phyloP scores from a whole-genome alignment of 2,888 invertebrate species.

The Cantharis flavilabris region DNA sequence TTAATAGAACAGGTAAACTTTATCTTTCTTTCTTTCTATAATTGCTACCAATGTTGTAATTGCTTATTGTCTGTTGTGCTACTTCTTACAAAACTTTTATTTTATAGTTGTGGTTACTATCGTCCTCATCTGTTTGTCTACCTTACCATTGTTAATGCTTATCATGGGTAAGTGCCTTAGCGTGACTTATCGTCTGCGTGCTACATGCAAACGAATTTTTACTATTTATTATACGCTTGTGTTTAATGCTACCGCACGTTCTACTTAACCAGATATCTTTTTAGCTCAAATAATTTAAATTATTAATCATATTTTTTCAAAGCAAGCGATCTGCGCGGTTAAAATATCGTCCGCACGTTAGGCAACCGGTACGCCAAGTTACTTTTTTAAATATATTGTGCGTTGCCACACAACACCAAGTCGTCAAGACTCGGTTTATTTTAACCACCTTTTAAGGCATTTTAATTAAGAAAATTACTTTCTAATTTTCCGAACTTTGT shows the following conservation, averaged over 20 bases:
- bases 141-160: constrained; percentile 76
- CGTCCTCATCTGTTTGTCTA: constrained; percentile 67
- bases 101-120: constrained; percentile 73
- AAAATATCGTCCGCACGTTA: background rate
- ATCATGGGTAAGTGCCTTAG: constrained; percentile 70
- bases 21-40: background rate
- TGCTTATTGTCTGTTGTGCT: background rate
- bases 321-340: no score
- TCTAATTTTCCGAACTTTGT: background rate
- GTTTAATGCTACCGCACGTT: background rate
- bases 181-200: constrained; percentile 34
- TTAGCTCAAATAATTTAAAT: background rate
- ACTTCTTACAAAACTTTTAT: constrained; percentile 37
- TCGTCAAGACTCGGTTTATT: background rate
- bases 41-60: background rate
- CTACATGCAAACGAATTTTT: constrained; percentile 35
- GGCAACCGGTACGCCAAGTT: background rate
- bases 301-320: background rate
- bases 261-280: background rate
- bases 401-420: background rate
- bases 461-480: background rate
- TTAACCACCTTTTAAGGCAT: background rate
- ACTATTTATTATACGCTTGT: background rate
- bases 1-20: constrained; percentile 71
- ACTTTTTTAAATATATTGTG: background rate